Conservation (phyloP, 2,113 vertebrate species). For the Rhabdomys dilectus region DNA sequence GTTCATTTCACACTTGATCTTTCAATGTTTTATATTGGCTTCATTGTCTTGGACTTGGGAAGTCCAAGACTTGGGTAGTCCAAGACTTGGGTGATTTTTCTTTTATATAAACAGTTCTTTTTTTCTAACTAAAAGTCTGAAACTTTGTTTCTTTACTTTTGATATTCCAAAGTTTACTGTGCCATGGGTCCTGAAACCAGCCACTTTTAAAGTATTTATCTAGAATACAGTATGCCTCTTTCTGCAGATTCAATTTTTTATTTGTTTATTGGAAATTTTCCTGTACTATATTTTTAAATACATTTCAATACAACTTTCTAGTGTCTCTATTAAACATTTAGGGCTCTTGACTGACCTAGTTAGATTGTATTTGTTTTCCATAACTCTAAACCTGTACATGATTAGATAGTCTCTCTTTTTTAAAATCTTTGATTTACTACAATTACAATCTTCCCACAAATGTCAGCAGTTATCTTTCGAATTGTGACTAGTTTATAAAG, state of each 20-base stretch:
- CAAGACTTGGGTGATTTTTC: constrained; percentile 49
- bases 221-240: constrained; percentile 17
- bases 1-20: constrained; percentile 25
- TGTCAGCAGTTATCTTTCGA: constrained; percentile 49
- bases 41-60: constrained; percentile 40
- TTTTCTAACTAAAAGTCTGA: background rate
- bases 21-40: constrained; percentile 36
- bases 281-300: constrained; percentile 33
- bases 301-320: background rate
- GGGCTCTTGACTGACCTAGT: background rate
- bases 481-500: constrained; percentile 22
- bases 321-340: background rate
- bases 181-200: background rate
- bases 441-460: constrained; percentile 50
- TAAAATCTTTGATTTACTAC: constrained; percentile 51
- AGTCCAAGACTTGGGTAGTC: constrained; percentile 21
- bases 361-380: constrained; percentile 35
- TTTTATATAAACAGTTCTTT: constrained; percentile 10
- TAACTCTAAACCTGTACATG: background rate
- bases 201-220: constrained; percentile 19
- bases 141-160: constrained; percentile 39
- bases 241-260: constrained; percentile 11
- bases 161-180: constrained; percentile 35
- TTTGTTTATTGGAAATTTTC: constrained; percentile 36
- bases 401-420: constrained; percentile 30